phyloP scores from a whole-genome alignment of 2,888 invertebrate genomes.

The Campoplex nolae region DNA sequence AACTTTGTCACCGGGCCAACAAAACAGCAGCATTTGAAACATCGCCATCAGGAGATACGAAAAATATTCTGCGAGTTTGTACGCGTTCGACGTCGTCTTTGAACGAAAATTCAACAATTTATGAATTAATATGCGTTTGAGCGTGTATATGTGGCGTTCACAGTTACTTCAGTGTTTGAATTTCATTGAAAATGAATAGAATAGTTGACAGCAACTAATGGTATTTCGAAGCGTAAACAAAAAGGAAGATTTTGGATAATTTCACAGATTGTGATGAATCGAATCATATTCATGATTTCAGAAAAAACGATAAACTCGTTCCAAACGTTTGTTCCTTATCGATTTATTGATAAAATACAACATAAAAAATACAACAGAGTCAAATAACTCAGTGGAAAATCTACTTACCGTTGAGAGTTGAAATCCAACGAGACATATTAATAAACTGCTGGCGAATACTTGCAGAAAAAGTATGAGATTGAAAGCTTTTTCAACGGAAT shows the following conservation, averaged over 20 bases:
- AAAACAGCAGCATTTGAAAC: conserved; percentile 77
- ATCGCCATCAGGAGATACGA: conserved; percentile 78
- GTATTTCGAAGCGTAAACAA: background rate
- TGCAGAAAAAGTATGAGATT: conserved; percentile 76
- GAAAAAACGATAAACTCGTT: no score
- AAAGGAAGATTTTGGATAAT: background rate
- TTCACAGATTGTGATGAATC: background rate
- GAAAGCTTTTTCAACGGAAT: conserved; percentile 76
- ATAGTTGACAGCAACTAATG: background rate
- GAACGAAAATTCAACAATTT: background rate
- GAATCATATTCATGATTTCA: background rate
- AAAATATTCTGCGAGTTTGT: conserved; percentile 72
- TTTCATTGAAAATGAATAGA: background rate
- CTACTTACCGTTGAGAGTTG: conserved; percentile 74
- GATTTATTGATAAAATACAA: no score
- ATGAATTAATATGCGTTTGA: background rate
- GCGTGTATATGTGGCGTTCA: no score
- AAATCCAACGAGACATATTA: conserved; percentile 77
- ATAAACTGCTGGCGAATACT: conserved; percentile 75
- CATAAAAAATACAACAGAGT: background rate
- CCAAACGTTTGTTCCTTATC: no score
- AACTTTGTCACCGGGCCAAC: conserved; percentile 77
- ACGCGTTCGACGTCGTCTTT: conserved; percentile 69
- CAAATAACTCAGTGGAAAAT: background rate
- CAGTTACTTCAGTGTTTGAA: no score